A percentile compares a stretch with the other conserved stretches of the same genome.
phyloP scores from a whole-genome alignment of 2,113 vertebrate species.

The Paradoxurus hermaphroditus region DNA sequence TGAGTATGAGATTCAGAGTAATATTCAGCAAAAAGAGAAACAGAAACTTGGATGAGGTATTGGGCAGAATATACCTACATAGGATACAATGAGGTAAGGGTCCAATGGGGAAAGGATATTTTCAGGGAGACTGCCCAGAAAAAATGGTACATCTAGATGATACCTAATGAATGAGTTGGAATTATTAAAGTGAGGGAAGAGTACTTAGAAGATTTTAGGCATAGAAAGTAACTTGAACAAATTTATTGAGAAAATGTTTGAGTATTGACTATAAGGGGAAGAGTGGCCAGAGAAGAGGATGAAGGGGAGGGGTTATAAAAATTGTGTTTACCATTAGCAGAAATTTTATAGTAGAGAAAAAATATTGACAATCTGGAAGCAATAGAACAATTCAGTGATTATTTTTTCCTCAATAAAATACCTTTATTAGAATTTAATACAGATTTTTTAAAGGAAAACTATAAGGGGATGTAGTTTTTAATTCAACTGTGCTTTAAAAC shows the following conservation, averaged over 20 bases:
- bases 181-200: background rate
- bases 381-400: background rate
- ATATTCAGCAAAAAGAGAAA: background rate
- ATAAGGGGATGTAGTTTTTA: background rate
- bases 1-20: background rate
- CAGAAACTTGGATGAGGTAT: background rate
- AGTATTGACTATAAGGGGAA: background rate
- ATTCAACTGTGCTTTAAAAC: background rate
- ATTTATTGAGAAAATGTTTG: background rate
- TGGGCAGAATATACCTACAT: background rate
- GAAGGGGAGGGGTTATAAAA: background rate
- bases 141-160: background rate
- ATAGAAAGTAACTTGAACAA: background rate
- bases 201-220: background rate
- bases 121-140: background rate
- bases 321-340: background rate
- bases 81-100: background rate
- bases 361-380: background rate
- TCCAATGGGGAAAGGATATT: background rate
- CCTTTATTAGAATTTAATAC: background rate
- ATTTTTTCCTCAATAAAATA: background rate
- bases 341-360: background rate
- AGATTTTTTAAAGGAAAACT: background rate
- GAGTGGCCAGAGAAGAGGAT: background rate
- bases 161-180: background rate